A percentile compares a stretch with the other conserved stretches of the same genome.
Evolutionary conservation across 2,113 vertebrate genomes (phyloP).

Genomic region (Pterocles burchelli): DNA sequence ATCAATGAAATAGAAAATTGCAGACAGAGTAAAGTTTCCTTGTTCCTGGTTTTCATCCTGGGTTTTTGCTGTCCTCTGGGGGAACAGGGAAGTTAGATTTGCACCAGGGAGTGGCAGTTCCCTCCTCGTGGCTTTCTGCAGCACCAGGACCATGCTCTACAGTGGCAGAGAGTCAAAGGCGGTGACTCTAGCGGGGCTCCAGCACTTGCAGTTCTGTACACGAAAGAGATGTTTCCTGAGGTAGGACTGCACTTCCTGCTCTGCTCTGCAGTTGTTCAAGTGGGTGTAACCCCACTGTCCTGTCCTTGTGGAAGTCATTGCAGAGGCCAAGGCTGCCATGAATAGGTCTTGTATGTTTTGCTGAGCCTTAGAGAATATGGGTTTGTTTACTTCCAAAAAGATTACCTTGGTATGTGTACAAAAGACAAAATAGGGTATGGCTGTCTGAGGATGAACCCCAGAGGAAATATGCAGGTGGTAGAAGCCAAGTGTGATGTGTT

Average conservation of each 20-base stretch:
- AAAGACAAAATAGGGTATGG: background rate
- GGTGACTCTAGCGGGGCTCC: fast-evolving
- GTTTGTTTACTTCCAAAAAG: background rate
- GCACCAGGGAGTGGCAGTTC: background rate
- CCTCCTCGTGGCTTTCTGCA: background rate
- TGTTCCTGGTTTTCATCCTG: background rate
- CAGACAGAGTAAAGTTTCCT: background rate
- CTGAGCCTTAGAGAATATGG: background rate
- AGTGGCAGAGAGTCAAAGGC: fast-evolving
- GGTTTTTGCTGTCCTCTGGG: background rate
- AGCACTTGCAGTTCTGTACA: fast-evolving
- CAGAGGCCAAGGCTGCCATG: fast-evolving
- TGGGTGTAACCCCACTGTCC: background rate
- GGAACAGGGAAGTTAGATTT: background rate
- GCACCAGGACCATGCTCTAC: background rate
- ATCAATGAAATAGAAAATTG: background rate
- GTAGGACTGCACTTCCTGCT: background rate
- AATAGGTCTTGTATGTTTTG: background rate
- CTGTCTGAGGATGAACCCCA: background rate
- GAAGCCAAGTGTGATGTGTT: background rate
- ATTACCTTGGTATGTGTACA: background rate
- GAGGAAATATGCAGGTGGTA: background rate
- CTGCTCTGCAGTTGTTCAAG: background rate
- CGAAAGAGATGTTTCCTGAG: fast-evolving
- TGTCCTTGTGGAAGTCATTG: background rate